Evolutionary conservation across 2,888 invertebrate species (phyloP).

Genomic region (Gandaritis pyraliata): DNA sequence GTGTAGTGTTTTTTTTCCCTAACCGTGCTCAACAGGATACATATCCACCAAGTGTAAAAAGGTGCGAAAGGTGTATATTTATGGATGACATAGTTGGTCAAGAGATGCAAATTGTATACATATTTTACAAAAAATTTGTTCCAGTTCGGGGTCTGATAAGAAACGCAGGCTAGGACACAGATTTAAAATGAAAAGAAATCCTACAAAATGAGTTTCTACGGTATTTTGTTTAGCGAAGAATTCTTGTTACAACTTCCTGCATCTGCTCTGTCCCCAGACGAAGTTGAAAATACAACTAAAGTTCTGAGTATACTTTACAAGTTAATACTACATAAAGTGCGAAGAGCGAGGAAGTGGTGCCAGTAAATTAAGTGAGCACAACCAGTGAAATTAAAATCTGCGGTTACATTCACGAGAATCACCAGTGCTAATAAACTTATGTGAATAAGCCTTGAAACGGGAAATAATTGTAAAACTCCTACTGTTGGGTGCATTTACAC

Average conservation of each 20-base stretch:
- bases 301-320: slow-evolving; percentile 31
- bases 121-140: no score
- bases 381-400: slow-evolving; percentile 70
- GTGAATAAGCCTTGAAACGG: slow-evolving; percentile 51
- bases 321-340: slow-evolving; percentile 38
- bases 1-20: no score
- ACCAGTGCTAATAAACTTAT: slow-evolving; percentile 64
- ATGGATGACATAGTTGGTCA: no score
- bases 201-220: not conserved
- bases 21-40: no score
- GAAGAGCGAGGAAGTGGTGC: slow-evolving; percentile 47
- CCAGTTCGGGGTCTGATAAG: no score
- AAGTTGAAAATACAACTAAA: slow-evolving; percentile 33
- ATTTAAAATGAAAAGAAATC: no score
- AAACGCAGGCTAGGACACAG: no score
- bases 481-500: slow-evolving; percentile 10
- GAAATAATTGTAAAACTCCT: slow-evolving; percentile 36
- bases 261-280: slow-evolving; percentile 21
- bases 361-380: slow-evolving; percentile 65
- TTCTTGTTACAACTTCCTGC: slow-evolving; percentile 28
- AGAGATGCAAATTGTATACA: no score
- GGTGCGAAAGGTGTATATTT: no score
- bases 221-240: slow-evolving; percentile 17
- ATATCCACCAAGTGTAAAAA: no score
- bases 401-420: slow-evolving; percentile 61